Percentiles rank a stretch among this genome's conserved stretches.
phyloP scores from a whole-genome alignment of 2,888 invertebrate species.

The Leptinotarsa juncta region DNA sequence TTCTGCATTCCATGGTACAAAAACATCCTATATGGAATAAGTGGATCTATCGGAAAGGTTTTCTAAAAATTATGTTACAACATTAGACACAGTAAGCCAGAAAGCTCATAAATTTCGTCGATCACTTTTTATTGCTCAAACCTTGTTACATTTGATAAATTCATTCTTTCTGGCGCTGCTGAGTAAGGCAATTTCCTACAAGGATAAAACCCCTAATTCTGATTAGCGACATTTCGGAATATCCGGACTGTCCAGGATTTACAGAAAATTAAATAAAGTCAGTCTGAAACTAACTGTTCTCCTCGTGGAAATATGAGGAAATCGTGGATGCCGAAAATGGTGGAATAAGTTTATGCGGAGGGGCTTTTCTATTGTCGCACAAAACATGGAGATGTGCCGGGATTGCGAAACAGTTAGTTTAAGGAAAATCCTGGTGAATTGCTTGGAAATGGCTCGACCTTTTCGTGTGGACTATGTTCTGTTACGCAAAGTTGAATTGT shows the following conservation, averaged over 20 bases:
- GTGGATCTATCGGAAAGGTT: not conserved
- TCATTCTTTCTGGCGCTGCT: slow-evolving; percentile 24
- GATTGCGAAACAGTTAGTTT: slow-evolving; percentile 5
- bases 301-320: slow-evolving; percentile 15
- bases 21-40: too few relatives aligned
- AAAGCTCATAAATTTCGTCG: not conserved
- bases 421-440: slow-evolving; percentile 6
- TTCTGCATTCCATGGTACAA: too few relatives aligned
- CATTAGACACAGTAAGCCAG: not conserved
- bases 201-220: slow-evolving; percentile 39
- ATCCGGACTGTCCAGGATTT: slow-evolving; percentile 27
- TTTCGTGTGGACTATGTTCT: too few relatives aligned
- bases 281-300: slow-evolving; percentile 12
- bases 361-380: slow-evolving; percentile 18
- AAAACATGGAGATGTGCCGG: slow-evolving; percentile 15
- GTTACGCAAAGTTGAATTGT: not conserved
- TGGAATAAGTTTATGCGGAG: slow-evolving; percentile 13
- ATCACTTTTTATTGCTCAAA: not conserved
- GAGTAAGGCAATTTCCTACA: slow-evolving; percentile 36
- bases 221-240: slow-evolving; percentile 37
- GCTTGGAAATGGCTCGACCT: not conserved
- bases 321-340: slow-evolving; percentile 13
- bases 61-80: not conserved
- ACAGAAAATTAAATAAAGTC: slow-evolving; percentile 22
- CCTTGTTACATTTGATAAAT: not conserved